These are phyloP conservation scores for Penaeus monodon DNA, from an alignment of 2,888 invertebrate genomes.

Conservation along the genomic window DNA sequence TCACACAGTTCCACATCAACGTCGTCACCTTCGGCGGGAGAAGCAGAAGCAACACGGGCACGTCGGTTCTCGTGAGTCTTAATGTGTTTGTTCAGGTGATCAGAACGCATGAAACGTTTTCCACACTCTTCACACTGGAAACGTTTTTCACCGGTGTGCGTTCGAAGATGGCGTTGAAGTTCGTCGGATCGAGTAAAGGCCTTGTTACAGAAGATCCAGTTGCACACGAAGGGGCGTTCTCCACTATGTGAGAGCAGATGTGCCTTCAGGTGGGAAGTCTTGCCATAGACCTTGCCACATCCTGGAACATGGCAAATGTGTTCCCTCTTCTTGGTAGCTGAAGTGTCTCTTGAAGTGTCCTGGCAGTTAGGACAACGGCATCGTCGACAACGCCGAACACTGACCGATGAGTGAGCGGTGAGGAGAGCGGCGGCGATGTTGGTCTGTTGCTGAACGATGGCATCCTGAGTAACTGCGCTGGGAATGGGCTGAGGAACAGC, in stretches of 20 bases:
- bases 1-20: no score
- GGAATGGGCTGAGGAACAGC: conserved; percentile 80
- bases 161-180: conserved; percentile 85
- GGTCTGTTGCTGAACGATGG: conserved; percentile 73
- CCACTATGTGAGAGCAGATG: conserved; percentile 98
- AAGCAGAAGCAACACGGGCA: no score
- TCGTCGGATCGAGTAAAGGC: conserved; percentile 96
- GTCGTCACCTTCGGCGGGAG: no score
- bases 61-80: conserved; percentile 77
- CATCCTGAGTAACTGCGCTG: conserved; percentile 72
- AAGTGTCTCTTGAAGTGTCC: conserved; percentile 93
- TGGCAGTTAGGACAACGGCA: conserved; percentile 99
- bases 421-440: conserved; percentile 73
- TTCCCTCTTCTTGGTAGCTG: conserved; percentile 71
- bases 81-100: conserved; percentile 90
- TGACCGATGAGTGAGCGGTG: no score
- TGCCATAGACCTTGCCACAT: conserved; percentile 90
- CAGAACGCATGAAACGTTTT: conserved; percentile 92
- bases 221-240: conserved; percentile 95
- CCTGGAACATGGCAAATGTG: conserved; percentile 97
- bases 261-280: conserved; percentile 97
- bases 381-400: no score
- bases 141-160: conserved; percentile 79
- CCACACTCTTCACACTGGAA: conserved; percentile 90
- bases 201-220: conserved; percentile 97